These are phyloP conservation scores for Macrocentrus cingulum DNA, from an alignment of 1,140 invertebrate species.

Conservation along the genomic window DNA sequence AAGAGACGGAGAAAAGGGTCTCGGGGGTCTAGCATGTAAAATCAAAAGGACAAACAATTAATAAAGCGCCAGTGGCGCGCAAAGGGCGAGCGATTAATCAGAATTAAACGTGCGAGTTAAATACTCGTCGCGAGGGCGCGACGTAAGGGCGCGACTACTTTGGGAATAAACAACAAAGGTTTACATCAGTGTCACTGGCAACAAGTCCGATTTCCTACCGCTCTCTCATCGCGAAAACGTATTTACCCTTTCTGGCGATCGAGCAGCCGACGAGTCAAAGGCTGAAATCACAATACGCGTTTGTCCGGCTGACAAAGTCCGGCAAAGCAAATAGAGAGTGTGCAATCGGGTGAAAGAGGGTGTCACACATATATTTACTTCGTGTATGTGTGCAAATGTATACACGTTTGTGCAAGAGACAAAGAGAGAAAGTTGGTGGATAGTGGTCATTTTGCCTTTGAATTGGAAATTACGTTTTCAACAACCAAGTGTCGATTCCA, in stretches of 20 bases:
- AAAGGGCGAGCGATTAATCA: conserved; percentile 45
- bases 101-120: conserved; percentile 53
- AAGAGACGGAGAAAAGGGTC: background rate
- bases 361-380: conserved; percentile 24
- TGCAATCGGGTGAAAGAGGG: conserved; percentile 28
- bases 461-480: conserved; percentile 55
- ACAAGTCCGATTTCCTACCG: conserved; percentile 55
- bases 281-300: conserved; percentile 59
- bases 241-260: conserved; percentile 29
- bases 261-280: conserved; percentile 47
- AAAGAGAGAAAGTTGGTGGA: conserved; percentile 18
- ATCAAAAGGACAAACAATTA: conserved; percentile 60
- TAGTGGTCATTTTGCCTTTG: conserved; percentile 54
- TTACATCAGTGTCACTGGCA: conserved; percentile 61
- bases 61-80: conserved; percentile 37
- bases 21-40: conserved; percentile 40
- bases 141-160: conserved; percentile 21
- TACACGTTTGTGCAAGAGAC: background rate
- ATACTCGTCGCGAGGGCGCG: conserved; percentile 32
- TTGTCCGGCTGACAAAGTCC: conserved; percentile 55
- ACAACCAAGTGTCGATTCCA: conserved; percentile 49
- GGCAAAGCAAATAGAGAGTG: conserved; percentile 51
- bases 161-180: conserved; percentile 56
- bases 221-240: conserved; percentile 27
- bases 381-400: conserved; percentile 25